Evolutionary conservation across 2,888 invertebrate species (phyloP), one percentile per base, ranked within the genome.

Genomic region (Spodoptera littoralis): DNA sequence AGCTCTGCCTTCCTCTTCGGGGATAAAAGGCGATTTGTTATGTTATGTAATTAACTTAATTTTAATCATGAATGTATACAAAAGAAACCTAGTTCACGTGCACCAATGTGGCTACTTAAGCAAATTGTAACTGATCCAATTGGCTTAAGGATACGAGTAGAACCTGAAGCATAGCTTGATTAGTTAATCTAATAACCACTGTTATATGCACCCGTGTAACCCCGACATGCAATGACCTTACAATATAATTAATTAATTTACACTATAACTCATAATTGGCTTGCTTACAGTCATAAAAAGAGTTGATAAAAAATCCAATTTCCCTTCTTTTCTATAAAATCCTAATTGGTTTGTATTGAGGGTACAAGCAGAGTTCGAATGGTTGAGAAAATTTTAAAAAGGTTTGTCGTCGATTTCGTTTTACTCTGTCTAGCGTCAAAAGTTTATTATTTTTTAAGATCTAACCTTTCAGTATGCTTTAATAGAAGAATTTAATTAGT

Each of bases 211-310:
- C 42, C 46, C 6, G 22, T 24, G 46, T 51, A 18, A 18, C 42
- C 42, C 47, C 51, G 48, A 9, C 45, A 60, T 53, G 27, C 60
- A 56, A 70, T 46, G 73, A 57, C 57, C 69, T 74, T 54, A 51
- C 47, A 54, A 61, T 69, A 48, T 51, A 54, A 61, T 69, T 60
- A 70, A 56, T 56, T 47, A 69, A 8, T 42, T 73, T 67, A 70
- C 44, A 50, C 68, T 61, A 73, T 70, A 56, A 60, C 52, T 67
- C 48, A 43, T 73, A 73, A 70, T 56, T 67, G 49, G 45, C 51
- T 66, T 46, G 24, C 30, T 55, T 27, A 57, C 4, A 51, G 18
- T 36, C 36, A 36, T 27, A 54, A 48, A 53, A 61, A 24, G 9
- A 18, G 8, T 13, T 12, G 0, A 8, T 12, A 11, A 22, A n/a